Evolutionary conservation across 2,113 vertebrate species (phyloP).

Genomic region (Lycaon pictus): DNA sequence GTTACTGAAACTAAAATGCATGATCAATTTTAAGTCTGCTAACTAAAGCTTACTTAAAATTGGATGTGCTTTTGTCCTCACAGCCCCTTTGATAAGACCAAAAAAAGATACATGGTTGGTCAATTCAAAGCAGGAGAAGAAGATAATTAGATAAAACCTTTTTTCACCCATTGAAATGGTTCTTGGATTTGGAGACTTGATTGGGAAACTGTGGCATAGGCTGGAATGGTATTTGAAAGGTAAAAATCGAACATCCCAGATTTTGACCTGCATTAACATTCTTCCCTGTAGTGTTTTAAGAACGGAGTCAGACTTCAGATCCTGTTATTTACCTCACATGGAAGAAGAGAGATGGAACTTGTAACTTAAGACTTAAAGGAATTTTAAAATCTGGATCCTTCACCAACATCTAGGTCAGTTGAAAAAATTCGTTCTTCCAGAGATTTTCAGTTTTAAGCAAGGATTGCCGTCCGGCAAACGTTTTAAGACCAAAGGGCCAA

Average conservation of each 20-base stretch:
- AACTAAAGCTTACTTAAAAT: conserved; percentile 87
- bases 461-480: background rate
- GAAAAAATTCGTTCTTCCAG: background rate
- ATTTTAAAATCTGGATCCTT: background rate
- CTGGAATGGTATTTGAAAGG: background rate
- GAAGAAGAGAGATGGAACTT: background rate
- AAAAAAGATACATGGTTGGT: conserved; percentile 75
- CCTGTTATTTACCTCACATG: background rate
- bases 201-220: background rate
- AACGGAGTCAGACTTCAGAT: background rate
- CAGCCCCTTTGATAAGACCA: conserved; percentile 85
- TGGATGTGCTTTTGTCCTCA: conserved; percentile 82
- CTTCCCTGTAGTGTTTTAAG: conserved; percentile 12
- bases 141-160: conserved; percentile 86
- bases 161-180: conserved; percentile 59
- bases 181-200: conserved; percentile 53
- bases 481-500: conserved; percentile 30
- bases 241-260: background rate
- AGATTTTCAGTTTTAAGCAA: background rate
- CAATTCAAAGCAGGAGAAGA: conserved; percentile 74
- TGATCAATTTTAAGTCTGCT: conserved; percentile 87
- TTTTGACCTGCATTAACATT: conserved; percentile 10
- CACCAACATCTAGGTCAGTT: background rate
- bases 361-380: background rate
- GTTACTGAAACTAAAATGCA: conserved; percentile 89